Evolutionary conservation across 2,113 vertebrate genomes (phyloP), one percentile per base, ranked within the genome.

Genomic region (Daubentonia madagascariensis): DNA sequence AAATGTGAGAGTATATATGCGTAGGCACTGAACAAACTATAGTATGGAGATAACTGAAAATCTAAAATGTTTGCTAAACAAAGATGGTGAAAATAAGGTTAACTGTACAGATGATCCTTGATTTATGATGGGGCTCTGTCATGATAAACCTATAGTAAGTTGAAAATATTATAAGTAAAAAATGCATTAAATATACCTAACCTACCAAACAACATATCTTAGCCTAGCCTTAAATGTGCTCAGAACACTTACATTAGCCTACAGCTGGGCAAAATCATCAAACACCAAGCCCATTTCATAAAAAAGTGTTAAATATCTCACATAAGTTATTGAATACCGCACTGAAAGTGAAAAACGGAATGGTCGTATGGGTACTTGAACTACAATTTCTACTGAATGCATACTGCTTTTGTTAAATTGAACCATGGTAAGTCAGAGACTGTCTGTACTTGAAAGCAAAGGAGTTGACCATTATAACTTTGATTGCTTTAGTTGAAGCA

Each of bases 381-480:
- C 43, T 73, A 73, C 23, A 43, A 13, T 43, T 73, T 73, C 40
- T 40, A 73, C 40, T 28, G 37, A 73, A 28, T 73, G 22, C 23
- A 40, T 73, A 6, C 37, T 73, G 40, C 40, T 43, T 73, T 61
- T 61, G 59, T 61, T 61, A 28, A 61, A 25, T 61, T 9, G 10
- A 61, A 61, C 40, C 70, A 73, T 43, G 22, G 37, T 25, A 43
- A 73, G 70, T 73, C 0, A 11, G 13, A 17, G 70, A 73, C 70
- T 43, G 35, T 68, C 67, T 20, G 22, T 73, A 95, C 10, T 73
- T 85, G 25, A 96, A 93, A 83, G 89, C 73, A 86, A 85, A 95
- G 32, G 50, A 96, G 90, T n/a, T 32, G 8, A 85, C 8, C 35
- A 86, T 76, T 48, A 86, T 20, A 90, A 54, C 40, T 13, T 45